These are phyloP conservation scores for Cathartes aura DNA, from an alignment of 2,113 vertebrate species.

Conservation along the genomic window DNA sequence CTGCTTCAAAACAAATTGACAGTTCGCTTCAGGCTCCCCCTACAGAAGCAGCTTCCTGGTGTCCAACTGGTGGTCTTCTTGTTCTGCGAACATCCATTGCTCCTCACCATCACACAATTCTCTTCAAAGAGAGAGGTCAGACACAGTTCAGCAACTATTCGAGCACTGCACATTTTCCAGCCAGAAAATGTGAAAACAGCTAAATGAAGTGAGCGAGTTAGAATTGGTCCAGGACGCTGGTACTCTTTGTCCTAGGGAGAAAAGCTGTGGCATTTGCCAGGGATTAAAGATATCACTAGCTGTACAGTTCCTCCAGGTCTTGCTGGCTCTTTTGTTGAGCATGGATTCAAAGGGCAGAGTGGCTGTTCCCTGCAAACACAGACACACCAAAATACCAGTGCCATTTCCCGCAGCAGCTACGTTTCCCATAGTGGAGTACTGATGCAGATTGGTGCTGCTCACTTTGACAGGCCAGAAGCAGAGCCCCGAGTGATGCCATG, in stretches of 20 bases:
- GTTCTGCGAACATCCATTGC: neutral
- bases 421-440: neutral
- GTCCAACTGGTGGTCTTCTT: neutral
- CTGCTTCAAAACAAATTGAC: neutral
- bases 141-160: neutral
- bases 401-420: neutral
- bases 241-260: neutral
- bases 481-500: rapidly evolving
- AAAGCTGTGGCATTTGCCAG: neutral
- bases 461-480: neutral
- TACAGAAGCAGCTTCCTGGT: neutral
- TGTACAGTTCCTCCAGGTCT: neutral
- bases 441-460: neutral
- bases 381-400: neutral
- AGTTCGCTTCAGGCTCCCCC: neutral
- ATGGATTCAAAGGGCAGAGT: neutral
- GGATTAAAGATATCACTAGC: neutral
- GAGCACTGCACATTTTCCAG: neutral
- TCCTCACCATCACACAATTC: neutral
- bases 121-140: neutral
- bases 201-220: neutral
- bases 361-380: neutral
- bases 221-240: neutral
- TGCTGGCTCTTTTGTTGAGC: neutral
- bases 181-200: neutral